Evolutionary conservation across 1,140 invertebrate species (phyloP).

Genomic region (Drosophila parabipectinata): DNA sequence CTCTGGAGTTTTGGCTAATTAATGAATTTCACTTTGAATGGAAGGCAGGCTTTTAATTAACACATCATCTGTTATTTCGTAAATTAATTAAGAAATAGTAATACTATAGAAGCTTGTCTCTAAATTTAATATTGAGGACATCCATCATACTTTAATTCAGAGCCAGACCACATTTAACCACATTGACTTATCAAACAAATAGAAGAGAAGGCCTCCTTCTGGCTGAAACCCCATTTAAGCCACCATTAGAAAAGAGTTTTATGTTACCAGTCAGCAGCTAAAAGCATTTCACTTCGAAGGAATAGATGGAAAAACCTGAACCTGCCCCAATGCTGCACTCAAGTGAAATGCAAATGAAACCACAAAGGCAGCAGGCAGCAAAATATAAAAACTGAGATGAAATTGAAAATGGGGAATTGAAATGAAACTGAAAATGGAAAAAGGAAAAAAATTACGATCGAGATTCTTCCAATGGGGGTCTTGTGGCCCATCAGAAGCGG

Average conservation of each 20-base stretch:
- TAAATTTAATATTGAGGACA: neutral
- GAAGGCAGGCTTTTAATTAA: neutral
- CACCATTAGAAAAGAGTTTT: slow-evolving; percentile 61
- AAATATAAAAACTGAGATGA: slow-evolving; percentile 18
- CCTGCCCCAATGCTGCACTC: slow-evolving; percentile 46
- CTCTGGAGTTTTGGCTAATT: neutral
- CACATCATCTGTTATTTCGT: neutral
- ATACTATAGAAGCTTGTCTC: too few relatives aligned
- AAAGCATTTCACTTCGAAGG: slow-evolving; percentile 41
- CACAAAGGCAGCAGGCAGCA: slow-evolving; percentile 18
- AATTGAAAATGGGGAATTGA: slow-evolving; percentile 26
- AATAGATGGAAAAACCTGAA: slow-evolving; percentile 7
- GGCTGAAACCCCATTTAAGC: slow-evolving; percentile 52
- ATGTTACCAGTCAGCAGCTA: slow-evolving; percentile 52
- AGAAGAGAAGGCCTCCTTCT: slow-evolving; percentile 1
- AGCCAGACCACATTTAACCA: neutral
- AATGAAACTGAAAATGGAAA: slow-evolving; percentile 32
- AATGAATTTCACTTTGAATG: slow-evolving; percentile 15
- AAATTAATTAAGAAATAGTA: too few relatives aligned
- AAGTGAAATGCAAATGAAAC: slow-evolving; percentile 62
- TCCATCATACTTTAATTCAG: neutral
- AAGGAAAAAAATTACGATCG: slow-evolving; percentile 12
- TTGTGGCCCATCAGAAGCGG: slow-evolving; percentile 29
- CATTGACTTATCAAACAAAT: slow-evolving; percentile 20
- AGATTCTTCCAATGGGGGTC: slow-evolving; percentile 8